A percentile compares a stretch with the other conserved stretches of the same genome.
Evolutionary conservation across 2,797 vertebrate genomes (phyloP).

Genomic region (Pseudochirops corinnae): DNA sequence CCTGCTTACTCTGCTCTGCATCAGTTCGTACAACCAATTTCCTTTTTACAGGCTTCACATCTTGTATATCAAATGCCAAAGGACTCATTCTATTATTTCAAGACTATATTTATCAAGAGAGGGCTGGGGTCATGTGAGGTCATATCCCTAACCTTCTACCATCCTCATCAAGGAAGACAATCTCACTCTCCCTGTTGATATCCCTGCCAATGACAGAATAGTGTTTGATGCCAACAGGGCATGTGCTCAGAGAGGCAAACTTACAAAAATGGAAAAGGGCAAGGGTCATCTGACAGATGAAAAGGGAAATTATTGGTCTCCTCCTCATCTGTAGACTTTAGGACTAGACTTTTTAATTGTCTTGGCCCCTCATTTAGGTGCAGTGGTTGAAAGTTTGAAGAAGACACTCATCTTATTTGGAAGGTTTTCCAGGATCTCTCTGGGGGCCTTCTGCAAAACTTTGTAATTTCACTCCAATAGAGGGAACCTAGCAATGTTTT

Average conservation of each 20-base stretch:
- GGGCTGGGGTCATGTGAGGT: background rate
- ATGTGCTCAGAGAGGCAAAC: background rate
- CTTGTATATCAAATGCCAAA: background rate
- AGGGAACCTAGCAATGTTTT: slow-evolving; percentile 10
- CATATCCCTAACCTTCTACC: background rate
- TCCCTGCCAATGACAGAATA: background rate
- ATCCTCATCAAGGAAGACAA: background rate
- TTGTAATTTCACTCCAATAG: slow-evolving; percentile 36
- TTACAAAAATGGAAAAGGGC: background rate
- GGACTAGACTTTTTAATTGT: background rate
- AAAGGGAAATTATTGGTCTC: background rate
- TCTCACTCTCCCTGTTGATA: background rate
- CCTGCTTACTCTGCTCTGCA: background rate
- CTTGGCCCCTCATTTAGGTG: background rate
- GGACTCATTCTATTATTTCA: slow-evolving; percentile 5
- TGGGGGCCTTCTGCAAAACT: slow-evolving; percentile 19
- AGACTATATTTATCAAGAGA: slow-evolving; percentile 49
- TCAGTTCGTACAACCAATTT: background rate
- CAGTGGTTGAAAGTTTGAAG: background rate
- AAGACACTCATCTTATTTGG: slow-evolving; percentile 17
- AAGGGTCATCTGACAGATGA: background rate
- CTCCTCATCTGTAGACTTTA: background rate
- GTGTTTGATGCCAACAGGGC: background rate
- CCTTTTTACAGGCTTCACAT: slow-evolving; percentile 27
- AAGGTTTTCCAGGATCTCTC: slow-evolving; percentile 18